Evolutionary conservation across 2,888 invertebrate species (phyloP).

Genomic region (Eulithis prunata): DNA sequence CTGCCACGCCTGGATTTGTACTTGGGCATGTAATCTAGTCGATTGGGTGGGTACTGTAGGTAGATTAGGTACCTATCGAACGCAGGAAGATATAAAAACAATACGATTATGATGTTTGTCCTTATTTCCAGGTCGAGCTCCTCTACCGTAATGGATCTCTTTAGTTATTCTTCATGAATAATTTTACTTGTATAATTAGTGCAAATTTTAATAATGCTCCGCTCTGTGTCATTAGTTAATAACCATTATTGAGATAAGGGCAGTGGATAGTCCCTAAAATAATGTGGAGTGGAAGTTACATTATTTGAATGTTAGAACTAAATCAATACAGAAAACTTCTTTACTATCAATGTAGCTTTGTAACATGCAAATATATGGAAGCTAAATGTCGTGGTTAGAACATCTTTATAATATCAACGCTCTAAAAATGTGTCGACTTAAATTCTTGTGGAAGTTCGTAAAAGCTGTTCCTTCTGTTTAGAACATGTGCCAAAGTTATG

Average conservation of each 20-base stretch:
- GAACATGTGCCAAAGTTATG: slow-evolving; percentile 44
- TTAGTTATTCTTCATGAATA: slow-evolving; percentile 69
- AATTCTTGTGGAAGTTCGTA: slow-evolving; percentile 17
- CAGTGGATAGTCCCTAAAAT: slow-evolving; percentile 31
- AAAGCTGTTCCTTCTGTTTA: slow-evolving; percentile 9
- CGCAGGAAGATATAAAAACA: no score
- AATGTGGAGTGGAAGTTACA: slow-evolving; percentile 18
- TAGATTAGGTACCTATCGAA: no score
- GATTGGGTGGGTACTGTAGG: no score
- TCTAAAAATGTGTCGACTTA: neutral
- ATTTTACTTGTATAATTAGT: slow-evolving; percentile 66
- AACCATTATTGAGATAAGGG: slow-evolving; percentile 50
- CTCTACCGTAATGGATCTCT: slow-evolving; percentile 72
- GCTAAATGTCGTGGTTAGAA: neutral
- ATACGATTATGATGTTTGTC: neutral
- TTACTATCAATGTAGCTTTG: slow-evolving; percentile 20
- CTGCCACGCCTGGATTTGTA: neutral
- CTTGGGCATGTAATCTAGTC: no score
- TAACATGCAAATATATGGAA: slow-evolving; percentile 14
- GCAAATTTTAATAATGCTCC: slow-evolving; percentile 68
- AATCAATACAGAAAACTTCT: slow-evolving; percentile 12
- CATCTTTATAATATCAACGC: neutral
- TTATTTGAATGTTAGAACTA: slow-evolving; percentile 18
- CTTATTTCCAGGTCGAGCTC: slow-evolving; percentile 54
- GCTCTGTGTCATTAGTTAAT: slow-evolving; percentile 58